Percentiles rank a stretch among this genome's conserved stretches.
phyloP scores from a whole-genome alignment of 2,113 vertebrate genomes.

The Pseudorhombus dupliciocellatus region DNA sequence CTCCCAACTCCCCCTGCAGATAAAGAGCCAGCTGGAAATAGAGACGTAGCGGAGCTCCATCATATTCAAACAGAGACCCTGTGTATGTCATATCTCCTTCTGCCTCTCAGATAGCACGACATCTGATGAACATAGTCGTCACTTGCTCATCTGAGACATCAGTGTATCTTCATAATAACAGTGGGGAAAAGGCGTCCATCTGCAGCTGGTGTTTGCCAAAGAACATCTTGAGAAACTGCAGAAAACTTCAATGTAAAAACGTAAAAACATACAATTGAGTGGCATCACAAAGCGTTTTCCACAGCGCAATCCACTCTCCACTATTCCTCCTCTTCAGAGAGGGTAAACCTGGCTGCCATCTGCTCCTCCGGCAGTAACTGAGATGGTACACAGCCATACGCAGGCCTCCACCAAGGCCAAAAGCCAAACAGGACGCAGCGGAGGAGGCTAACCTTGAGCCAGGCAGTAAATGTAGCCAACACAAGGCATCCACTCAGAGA shows the following conservation, averaged over 20 bases:
- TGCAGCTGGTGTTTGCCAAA: not conserved
- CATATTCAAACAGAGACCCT: constrained; percentile 52
- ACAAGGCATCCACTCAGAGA: constrained; percentile 63
- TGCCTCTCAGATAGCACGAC: constrained; percentile 22
- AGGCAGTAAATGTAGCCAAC: constrained; percentile 67
- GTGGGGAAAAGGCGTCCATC: constrained; percentile 23
- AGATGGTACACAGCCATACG: too few relatives aligned
- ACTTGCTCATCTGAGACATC: constrained; percentile 34
- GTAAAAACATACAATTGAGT: not conserved
- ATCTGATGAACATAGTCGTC: constrained; percentile 47
- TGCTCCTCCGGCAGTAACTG: constrained; percentile 4
- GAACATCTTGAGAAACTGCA: not conserved
- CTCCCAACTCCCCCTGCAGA: constrained; percentile 57
- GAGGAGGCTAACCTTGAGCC: constrained; percentile 73
- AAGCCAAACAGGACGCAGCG: constrained; percentile 33
- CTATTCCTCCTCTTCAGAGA: not conserved
- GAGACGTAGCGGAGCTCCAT: constrained; percentile 65
- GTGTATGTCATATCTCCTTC: constrained; percentile 39
- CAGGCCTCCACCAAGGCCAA: constrained; percentile 69
- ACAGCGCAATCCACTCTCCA: not conserved
- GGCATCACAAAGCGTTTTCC: not conserved
- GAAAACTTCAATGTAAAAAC: not conserved
- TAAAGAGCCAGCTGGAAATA: constrained; percentile 74
- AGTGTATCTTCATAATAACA: constrained; percentile 45
- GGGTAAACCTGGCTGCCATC: constrained; percentile 35